Evolutionary conservation across 2,113 vertebrate genomes (phyloP), one percentile per base, ranked within the genome.

Genomic region (Nansenia antarctica): DNA sequence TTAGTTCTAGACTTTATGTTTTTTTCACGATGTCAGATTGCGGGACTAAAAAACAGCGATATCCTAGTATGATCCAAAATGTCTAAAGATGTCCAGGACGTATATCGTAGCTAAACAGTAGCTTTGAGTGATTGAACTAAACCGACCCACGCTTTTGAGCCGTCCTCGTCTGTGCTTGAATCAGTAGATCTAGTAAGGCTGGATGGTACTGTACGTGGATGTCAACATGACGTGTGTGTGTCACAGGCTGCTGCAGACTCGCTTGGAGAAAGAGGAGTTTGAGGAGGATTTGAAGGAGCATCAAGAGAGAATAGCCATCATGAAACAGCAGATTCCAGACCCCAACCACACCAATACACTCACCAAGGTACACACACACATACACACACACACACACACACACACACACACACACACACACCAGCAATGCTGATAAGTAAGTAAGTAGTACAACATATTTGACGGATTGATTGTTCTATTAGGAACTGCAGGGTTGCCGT

Each of bases 191-290:
- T n/a, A n/a, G n/a, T n/a, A n/a, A n/a, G n/a, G n/a, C n/a, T n/a
- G n/a, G n/a, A n/a, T n/a, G n/a, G n/a, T n/a, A n/a, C n/a, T n/a
- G n/a, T n/a, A n/a, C n/a, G n/a, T n/a, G n/a, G n/a, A n/a, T n/a
- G 39, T 42, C 18, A 1, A 42, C 12, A 18, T 42, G 14, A 4
- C n/a, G n/a, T 62, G 37, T n/a, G 14, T 62, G 32, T 59, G 70
- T 73, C 72, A 24, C 82, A 98, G 97, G 78, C 88, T 98, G 57
- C 78, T 98, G 62, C 95, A 98, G 86, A 73, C 91, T 45, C 94
- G 94, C 61, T 85, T 95, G 88, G 97, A 98, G 80, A 95, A 96
- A 78, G 97, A 98, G n/a, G 97, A 98, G 71, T 88, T 88, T 26
- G 97, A 98, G 70, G 97, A 98, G 45, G 96, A 96, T 67, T 72